A percentile compares a stretch with the other conserved stretches of the same genome.
These are phyloP conservation scores for Enteromius fasciolatus DNA, from an alignment of 2,797 vertebrate species.

Conservation along the genomic window DNA sequence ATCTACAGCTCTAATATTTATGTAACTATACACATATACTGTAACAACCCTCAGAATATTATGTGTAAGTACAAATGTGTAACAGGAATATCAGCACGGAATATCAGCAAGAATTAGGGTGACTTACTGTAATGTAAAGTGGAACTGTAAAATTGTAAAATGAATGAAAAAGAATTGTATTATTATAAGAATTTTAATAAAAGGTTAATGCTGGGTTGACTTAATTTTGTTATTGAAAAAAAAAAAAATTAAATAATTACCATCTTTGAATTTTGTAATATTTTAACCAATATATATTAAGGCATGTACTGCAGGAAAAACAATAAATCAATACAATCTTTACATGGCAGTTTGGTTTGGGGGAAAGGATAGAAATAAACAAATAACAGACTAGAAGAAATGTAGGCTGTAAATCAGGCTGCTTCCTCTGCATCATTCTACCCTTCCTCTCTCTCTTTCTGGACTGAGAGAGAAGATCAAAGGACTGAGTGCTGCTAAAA, in stretches of 20 bases:
- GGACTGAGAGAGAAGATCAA: constrained; percentile 26
- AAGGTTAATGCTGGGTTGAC: neutral
- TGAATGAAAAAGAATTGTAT: neutral
- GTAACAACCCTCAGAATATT: no score
- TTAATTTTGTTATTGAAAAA: neutral
- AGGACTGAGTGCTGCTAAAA: constrained; percentile 14
- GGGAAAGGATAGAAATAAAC: neutral
- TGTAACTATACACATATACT: no score
- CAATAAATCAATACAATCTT: neutral
- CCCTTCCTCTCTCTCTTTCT: neutral
- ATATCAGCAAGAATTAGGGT: no score
- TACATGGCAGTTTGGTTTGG: neutral
- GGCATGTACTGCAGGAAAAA: neutral
- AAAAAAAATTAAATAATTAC: neutral
- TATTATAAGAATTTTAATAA: no score
- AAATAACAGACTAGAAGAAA: neutral
- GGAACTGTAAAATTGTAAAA: neutral
- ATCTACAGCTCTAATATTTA: no score
- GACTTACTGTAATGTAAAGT: no score
- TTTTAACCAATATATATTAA: neutral
- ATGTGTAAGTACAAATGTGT: no score
- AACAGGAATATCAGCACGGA: no score
- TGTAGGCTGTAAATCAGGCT: constrained; percentile 1
- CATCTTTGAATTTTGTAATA: neutral
- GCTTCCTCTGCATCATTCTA: neutral